These are phyloP conservation scores for Oreochromis spilurus DNA, from an alignment of 2,113 vertebrate species.

Conservation along the genomic window DNA sequence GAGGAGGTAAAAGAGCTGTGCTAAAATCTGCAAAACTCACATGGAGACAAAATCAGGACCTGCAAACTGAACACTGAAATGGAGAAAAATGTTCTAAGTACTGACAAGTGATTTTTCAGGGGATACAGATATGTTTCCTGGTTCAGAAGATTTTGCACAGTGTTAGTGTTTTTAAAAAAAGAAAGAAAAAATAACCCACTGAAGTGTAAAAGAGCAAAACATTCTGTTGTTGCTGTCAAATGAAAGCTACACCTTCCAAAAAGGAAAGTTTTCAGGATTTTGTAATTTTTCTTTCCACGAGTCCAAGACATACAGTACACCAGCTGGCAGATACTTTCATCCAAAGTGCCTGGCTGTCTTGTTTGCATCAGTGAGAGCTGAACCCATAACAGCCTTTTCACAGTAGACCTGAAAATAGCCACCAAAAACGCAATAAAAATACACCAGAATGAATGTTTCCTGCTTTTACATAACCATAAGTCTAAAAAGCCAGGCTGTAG, in stretches of 20 bases:
- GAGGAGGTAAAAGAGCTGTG: background rate
- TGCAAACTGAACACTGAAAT: background rate
- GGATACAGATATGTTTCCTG: conserved; percentile 21
- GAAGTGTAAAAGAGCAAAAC: conserved; percentile 17
- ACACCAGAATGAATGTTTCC: background rate
- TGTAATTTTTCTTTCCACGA: conserved; percentile 3
- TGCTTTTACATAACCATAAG: background rate
- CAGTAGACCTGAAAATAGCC: background rate
- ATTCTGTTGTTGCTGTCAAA: conserved; percentile 34
- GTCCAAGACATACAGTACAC: conserved; percentile 8
- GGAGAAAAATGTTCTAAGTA: background rate
- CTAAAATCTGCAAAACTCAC: background rate
- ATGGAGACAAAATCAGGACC: background rate
- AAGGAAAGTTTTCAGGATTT: conserved; percentile 20
- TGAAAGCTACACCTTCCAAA: conserved; percentile 2
- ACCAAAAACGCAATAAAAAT: background rate
- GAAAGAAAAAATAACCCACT: background rate
- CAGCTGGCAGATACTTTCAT: conserved; percentile 41
- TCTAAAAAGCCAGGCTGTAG: background rate
- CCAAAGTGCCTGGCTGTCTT: conserved; percentile 24
- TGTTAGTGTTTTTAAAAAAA: background rate
- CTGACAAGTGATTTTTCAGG: conserved; percentile 21
- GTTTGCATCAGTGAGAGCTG: conserved; percentile 25
- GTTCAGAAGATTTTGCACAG: conserved; percentile 1
- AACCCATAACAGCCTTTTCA: background rate